These are phyloP conservation scores for Polietes domitor DNA, from an alignment of 2,888 invertebrate species.

Conservation along the genomic window DNA sequence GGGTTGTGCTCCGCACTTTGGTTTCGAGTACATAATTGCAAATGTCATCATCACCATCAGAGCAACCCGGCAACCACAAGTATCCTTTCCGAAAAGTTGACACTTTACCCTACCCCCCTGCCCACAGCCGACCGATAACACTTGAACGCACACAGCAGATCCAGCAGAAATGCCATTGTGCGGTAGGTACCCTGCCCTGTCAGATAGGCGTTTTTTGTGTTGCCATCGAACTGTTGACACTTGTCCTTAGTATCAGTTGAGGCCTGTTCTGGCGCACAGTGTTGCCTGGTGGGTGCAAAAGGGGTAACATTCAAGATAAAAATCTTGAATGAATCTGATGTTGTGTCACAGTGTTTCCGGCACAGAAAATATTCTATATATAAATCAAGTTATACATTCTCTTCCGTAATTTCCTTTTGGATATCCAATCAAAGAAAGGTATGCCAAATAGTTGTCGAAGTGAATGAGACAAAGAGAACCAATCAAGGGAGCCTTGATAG, in stretches of 20 bases:
- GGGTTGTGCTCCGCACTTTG: background rate
- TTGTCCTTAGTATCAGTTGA: background rate
- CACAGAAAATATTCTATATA: too few relatives aligned
- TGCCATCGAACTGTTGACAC: background rate
- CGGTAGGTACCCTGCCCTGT: background rate
- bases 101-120: too few relatives aligned
- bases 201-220: background rate
- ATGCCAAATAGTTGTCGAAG: too few relatives aligned
- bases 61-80: slow-evolving; percentile 31
- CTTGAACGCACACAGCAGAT: background rate
- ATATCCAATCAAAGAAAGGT: too few relatives aligned
- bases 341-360: too few relatives aligned
- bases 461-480: too few relatives aligned
- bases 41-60: slow-evolving; percentile 44
- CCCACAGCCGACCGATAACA: background rate
- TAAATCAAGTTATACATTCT: too few relatives aligned
- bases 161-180: slow-evolving; percentile 8
- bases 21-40: slow-evolving; percentile 31
- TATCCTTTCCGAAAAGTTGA: slow-evolving; percentile 21
- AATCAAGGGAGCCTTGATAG: too few relatives aligned
- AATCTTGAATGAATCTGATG: too few relatives aligned
- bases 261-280: slow-evolving; percentile 3
- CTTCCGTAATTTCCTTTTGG: too few relatives aligned
- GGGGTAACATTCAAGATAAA: background rate
- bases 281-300: background rate